phyloP scores from a whole-genome alignment of 2,888 invertebrate genomes.

The Meghimatium bilineatum region DNA sequence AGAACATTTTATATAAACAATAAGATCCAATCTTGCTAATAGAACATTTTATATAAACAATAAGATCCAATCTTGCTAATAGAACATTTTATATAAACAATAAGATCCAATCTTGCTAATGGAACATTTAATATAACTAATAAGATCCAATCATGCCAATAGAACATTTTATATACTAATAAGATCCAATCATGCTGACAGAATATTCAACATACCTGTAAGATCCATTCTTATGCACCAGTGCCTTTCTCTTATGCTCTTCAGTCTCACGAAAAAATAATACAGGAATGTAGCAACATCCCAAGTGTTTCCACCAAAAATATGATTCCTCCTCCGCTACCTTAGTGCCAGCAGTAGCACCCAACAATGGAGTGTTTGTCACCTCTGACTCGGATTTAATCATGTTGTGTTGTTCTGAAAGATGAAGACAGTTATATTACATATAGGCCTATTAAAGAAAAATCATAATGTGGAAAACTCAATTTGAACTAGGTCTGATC shows the following conservation, averaged over 20 bases:
- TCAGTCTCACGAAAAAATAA: not conserved
- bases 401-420: not conserved
- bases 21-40: too few species aligned
- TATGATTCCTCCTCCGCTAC: not conserved
- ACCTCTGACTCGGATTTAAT: not conserved
- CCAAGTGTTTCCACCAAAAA: not conserved
- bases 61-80: too few species aligned
- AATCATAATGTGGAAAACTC: too few species aligned
- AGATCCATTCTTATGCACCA: slow-evolving; percentile 93
- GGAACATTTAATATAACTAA: too few species aligned
- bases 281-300: not conserved
- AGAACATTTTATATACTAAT: too few species aligned
- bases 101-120: too few species aligned
- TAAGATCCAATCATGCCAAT: too few species aligned
- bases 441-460: not conserved
- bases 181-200: not conserved
- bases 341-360: not conserved
- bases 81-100: too few species aligned
- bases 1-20: too few species aligned
- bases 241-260: slow-evolving; percentile 46
- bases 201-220: slow-evolving; percentile 85
- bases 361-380: not conserved
- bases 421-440: not conserved
- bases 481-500: too few species aligned
- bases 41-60: too few species aligned